Conservation (phyloP, 2,797 vertebrate genomes). For the Crocodylus rhombifer region DNA sequence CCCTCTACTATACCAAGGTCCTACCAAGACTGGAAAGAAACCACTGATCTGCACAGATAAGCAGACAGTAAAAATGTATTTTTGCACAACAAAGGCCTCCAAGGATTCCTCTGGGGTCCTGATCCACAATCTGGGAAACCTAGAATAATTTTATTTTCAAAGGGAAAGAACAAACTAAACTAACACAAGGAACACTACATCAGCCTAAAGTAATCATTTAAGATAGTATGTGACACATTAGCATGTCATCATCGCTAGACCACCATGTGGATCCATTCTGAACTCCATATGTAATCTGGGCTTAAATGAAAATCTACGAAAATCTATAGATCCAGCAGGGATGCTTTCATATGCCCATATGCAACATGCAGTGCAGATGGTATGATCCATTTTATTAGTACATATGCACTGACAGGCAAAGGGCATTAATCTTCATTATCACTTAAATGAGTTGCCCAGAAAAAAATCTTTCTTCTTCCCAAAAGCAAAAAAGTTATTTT, state of each 20-base stretch:
- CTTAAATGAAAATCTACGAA: not conserved
- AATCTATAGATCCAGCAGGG: not conserved
- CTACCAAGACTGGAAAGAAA: no score
- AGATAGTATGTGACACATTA: not conserved
- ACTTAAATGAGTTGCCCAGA: not conserved
- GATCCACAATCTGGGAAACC: not conserved
- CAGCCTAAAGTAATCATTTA: not conserved
- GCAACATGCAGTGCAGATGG: not conserved
- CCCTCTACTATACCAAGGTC: no score
- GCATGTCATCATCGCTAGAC: not conserved
- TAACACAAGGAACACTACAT: not conserved
- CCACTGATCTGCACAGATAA: no score
- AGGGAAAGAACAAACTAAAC: not conserved
- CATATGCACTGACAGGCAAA: constrained; percentile 10
- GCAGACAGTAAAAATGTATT: no score
- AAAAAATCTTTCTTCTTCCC: not conserved
- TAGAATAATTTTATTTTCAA: not conserved
- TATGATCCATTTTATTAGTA: not conserved
- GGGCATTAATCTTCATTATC: not conserved
- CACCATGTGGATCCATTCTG: not conserved
- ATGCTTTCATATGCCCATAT: not conserved
- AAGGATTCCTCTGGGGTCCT: not conserved
- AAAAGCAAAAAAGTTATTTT: not conserved
- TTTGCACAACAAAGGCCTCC: no score
- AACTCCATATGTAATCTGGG: not conserved